phyloP scores from a whole-genome alignment of 2,888 invertebrate species.

The Pocota personata region DNA sequence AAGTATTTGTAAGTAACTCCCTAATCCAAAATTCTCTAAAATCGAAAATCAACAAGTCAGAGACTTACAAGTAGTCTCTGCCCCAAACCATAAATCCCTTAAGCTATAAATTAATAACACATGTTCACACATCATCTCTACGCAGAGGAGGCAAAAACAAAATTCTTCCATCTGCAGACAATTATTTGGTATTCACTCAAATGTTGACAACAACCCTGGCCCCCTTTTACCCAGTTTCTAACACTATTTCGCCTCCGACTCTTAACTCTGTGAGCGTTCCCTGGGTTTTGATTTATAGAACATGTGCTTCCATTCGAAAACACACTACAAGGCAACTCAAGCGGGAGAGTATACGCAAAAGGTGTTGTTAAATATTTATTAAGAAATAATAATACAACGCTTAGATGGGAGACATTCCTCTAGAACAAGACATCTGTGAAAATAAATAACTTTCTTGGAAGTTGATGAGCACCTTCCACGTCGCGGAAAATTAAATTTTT shows the following conservation, averaged over 20 bases:
- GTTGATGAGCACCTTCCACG: slow-evolving; percentile 23
- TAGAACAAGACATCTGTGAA: slow-evolving; percentile 1
- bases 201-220: slow-evolving; percentile 12
- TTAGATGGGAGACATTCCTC: neutral
- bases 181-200: slow-evolving; percentile 21
- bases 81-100: neutral
- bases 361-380: slow-evolving; percentile 18
- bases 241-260: neutral
- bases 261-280: neutral
- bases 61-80: neutral
- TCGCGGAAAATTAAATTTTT: slow-evolving; percentile 33
- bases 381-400: slow-evolving; percentile 13
- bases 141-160: neutral
- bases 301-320: slow-evolving; percentile 24
- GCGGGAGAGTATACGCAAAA: neutral
- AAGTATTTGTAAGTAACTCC: too few relatives aligned
- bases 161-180: slow-evolving; percentile 9
- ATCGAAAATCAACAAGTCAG: slow-evolving; percentile 12
- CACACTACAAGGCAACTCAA: neutral
- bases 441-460: slow-evolving; percentile 27
- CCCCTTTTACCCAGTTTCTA: neutral
- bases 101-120: slow-evolving; percentile 21
- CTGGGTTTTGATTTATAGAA: slow-evolving; percentile 28
- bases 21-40: neutral
- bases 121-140: slow-evolving; percentile 8